phyloP scores from a whole-genome alignment of 2,888 invertebrate species.

The Hirtodrosophila histrioides region DNA sequence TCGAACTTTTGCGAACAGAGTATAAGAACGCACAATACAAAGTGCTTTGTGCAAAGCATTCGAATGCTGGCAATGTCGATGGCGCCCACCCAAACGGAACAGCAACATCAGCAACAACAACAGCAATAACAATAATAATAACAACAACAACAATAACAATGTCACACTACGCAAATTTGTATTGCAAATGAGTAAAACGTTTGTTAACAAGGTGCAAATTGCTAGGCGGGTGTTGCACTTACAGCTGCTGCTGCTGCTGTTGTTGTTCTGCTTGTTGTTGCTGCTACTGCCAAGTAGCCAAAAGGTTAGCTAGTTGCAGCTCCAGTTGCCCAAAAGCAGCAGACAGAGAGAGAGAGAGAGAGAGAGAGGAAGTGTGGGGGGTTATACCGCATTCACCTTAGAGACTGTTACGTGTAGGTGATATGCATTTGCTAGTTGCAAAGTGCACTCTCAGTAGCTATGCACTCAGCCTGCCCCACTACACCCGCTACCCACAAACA shows the following conservation, averaged over 20 bases:
- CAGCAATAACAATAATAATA: slow-evolving; percentile 16
- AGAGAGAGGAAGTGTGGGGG: background rate
- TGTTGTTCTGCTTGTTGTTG: slow-evolving; percentile 10
- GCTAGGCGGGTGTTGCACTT: slow-evolving; percentile 57
- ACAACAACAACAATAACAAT: slow-evolving; percentile 37
- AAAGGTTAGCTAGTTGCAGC: slow-evolving; percentile 54
- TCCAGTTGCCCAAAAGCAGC: slow-evolving; percentile 49
- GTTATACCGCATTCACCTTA: background rate
- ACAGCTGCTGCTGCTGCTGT: slow-evolving; percentile 19
- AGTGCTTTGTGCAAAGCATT: slow-evolving; percentile 11
- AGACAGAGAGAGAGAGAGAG: background rate
- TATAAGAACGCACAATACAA: background rate
- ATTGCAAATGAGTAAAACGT: slow-evolving; percentile 51
- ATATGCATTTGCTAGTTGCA: slow-evolving; percentile 32
- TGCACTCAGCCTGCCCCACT: slow-evolving; percentile 24
- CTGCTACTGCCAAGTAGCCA: slow-evolving; percentile 31
- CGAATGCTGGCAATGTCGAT: slow-evolving; percentile 26
- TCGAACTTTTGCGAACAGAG: too few relatives aligned
- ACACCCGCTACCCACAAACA: background rate
- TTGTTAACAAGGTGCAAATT: slow-evolving; percentile 74
- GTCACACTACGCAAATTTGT: slow-evolving; percentile 60
- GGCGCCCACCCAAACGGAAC: slow-evolving; percentile 54
- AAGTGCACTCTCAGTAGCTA: slow-evolving; percentile 51
- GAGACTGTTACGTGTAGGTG: slow-evolving; percentile 26
- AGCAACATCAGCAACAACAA: slow-evolving; percentile 9